Evolutionary conservation across 1,140 invertebrate genomes (phyloP).

Genomic region (Eumeta japonica): DNA sequence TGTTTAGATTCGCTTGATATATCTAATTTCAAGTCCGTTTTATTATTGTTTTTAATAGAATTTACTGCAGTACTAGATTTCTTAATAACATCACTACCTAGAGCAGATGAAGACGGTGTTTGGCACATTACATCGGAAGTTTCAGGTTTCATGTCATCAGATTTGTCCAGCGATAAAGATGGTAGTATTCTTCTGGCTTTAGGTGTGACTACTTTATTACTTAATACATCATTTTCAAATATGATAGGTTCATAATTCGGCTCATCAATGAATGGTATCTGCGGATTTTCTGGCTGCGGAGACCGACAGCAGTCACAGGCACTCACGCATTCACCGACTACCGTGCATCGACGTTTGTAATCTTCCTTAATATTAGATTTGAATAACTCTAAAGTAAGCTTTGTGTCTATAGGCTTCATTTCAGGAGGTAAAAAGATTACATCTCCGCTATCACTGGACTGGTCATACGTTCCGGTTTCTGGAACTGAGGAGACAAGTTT

Average conservation of each 20-base stretch:
- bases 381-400: slow-evolving; percentile 36
- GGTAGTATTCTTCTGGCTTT: slow-evolving; percentile 44
- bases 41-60: slow-evolving; percentile 11
- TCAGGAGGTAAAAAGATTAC: slow-evolving; percentile 33
- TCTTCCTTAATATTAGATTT: slow-evolving; percentile 26
- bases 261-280: slow-evolving; percentile 54
- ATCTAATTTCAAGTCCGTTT: slow-evolving; percentile 27
- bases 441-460: slow-evolving; percentile 32
- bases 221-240: slow-evolving; percentile 36
- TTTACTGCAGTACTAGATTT: slow-evolving; percentile 7
- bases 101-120: slow-evolving; percentile 28
- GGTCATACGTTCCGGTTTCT: slow-evolving; percentile 21
- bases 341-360: slow-evolving; percentile 33
- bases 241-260: slow-evolving; percentile 47
- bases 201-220: slow-evolving; percentile 29
- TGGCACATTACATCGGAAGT: slow-evolving; percentile 43
- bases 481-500: slow-evolving; percentile 7
- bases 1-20: slow-evolving; percentile 29
- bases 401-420: slow-evolving; percentile 43
- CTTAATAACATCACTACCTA: slow-evolving; percentile 11
- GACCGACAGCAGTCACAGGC: slow-evolving; percentile 48
- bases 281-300: slow-evolving; percentile 38
- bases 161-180: slow-evolving; percentile 34
- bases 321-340: slow-evolving; percentile 38
- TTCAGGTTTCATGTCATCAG: slow-evolving; percentile 29